Evolutionary conservation across 1,140 invertebrate species (phyloP), one percentile per base, ranked within the genome.

Genomic region (Nilaparvata lugens): DNA sequence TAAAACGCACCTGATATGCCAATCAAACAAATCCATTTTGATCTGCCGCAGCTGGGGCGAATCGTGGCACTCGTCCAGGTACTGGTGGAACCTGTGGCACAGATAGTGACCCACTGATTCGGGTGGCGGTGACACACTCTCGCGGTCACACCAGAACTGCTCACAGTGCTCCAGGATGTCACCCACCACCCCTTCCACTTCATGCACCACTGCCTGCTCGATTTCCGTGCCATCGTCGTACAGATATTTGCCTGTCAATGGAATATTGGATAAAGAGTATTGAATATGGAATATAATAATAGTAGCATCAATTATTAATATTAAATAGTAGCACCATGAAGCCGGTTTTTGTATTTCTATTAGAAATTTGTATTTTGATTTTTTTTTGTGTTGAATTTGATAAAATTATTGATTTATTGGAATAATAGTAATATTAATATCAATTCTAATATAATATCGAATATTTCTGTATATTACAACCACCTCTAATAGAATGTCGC

Each of bases 11-110:
- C 71, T 73, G 25, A 80, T 62, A 64, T 80, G 78, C 84, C 84
- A 87, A 67, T 85, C 75, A 62, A 80, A 81, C 25, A 87, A 65
- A 62, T 82, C 76, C 54, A 69, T 61, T 58, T 77, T 76, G 16
- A 76, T 68, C 19, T 63, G 59, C 61, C 60, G 67, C 42, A 71
- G 43, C 60, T 72, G 31, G 31, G 61, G 13, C 38, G 60, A 38
- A 66, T 76, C 71, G 63, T 57, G 48, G 61, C 67, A 68, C 13
- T 66, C 45, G 0, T 67, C 54, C 7, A 83, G 58, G 66, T 79
- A 78, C 24, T 76, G 66, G 2, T 71, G 57, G 71, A 83, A 81
- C 18, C 72, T 68, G 38, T 64, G n/a, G 54, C 69, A 62, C 65
- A 76, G 72, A 71, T 66, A 81, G 2, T 70, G 69, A 60, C 64